Percentiles rank a stretch among this genome's conserved stretches.
phyloP scores from a whole-genome alignment of 2,113 vertebrate genomes.

The Sylvia atricapilla region DNA sequence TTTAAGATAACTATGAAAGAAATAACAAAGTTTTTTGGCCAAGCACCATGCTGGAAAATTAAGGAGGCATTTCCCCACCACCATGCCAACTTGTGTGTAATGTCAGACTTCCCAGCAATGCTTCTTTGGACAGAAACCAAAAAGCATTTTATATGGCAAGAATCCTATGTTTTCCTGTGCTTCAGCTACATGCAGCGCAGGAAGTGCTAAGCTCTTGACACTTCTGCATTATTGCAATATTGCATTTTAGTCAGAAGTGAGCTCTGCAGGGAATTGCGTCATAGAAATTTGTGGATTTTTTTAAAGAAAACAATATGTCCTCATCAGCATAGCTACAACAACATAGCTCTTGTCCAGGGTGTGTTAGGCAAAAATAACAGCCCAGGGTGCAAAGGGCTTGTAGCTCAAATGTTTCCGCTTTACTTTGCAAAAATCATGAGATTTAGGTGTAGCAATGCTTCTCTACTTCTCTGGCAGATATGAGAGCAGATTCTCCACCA shows the following conservation, averaged over 20 bases:
- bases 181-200: neutral
- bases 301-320: neutral
- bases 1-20: conserved; percentile 5
- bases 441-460: neutral
- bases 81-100: conserved; percentile 13
- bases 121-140: conserved; percentile 28
- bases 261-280: neutral
- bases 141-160: neutral
- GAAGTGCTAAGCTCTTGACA: neutral
- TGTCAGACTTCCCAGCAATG: conserved; percentile 49
- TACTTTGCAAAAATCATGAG: neutral
- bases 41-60: neutral
- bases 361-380: neutral
- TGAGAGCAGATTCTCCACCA: neutral
- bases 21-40: conserved; percentile 31
- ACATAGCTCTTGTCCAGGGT: neutral
- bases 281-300: neutral
- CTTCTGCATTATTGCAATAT: neutral
- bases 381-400: neutral
- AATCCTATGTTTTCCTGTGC: neutral
- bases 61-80: conserved; percentile 40
- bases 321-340: neutral
- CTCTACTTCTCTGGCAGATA: neutral
- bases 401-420: neutral
- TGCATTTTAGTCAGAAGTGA: neutral